phyloP scores from a whole-genome alignment of 2,888 invertebrate genomes.

The Ophion ventricosus region DNA sequence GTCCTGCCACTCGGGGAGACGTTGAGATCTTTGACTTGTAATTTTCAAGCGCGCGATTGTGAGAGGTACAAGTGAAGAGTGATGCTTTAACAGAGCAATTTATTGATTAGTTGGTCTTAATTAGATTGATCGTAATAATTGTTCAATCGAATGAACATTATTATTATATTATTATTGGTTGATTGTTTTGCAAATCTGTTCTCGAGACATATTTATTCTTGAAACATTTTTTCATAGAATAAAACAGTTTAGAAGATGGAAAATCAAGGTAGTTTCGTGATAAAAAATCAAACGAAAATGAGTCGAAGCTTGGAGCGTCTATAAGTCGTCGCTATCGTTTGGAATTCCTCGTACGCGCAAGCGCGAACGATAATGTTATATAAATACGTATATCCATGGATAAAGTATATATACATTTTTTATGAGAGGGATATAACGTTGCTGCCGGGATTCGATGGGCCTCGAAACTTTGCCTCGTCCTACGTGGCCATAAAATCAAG shows the following conservation, averaged over 20 bases:
- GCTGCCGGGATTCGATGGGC: conserved; percentile 3
- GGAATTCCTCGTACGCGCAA: neutral
- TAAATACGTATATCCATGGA: neutral
- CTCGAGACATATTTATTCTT: neutral
- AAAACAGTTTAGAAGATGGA: too few relatives aligned
- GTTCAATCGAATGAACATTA: neutral
- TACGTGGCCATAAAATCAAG: conserved; percentile 2
- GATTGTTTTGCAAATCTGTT: neutral
- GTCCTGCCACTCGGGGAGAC: neutral
- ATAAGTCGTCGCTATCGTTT: neutral
- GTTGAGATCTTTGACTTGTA: neutral
- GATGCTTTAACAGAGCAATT: neutral
- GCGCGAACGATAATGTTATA: neutral
- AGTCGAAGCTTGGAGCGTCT: too few relatives aligned
- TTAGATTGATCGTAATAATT: neutral
- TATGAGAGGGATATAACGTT: neutral
- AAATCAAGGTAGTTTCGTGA: neutral
- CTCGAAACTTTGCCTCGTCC: neutral
- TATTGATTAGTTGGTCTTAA: neutral
- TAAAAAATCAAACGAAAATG: neutral
- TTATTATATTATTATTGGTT: neutral
- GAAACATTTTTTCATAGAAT: neutral
- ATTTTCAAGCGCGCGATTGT: neutral
- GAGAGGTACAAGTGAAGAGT: neutral
- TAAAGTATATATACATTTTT: neutral